Conservation (phyloP, 2,113 vertebrate genomes). For the Limanda limanda region DNA sequence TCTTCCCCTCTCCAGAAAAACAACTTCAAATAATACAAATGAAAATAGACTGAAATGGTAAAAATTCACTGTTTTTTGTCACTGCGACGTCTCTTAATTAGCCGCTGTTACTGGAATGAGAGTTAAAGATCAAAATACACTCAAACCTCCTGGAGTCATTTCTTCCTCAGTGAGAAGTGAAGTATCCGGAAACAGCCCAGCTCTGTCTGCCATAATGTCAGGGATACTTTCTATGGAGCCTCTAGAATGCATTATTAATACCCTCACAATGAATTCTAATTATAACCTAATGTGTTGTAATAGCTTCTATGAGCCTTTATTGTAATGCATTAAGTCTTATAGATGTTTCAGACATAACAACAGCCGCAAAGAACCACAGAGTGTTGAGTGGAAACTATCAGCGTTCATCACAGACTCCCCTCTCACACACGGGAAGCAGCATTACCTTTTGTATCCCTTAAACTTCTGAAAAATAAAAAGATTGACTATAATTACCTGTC, state of each 20-base stretch:
- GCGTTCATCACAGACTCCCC: background rate
- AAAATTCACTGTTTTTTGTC: background rate
- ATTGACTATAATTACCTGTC: background rate
- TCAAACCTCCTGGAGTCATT: background rate
- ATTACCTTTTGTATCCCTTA: no score
- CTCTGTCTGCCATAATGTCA: background rate
- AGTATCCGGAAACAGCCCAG: background rate
- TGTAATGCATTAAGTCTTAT: background rate
- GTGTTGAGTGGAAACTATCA: background rate
- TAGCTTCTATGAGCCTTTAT: background rate
- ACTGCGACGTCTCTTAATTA: background rate
- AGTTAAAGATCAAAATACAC: conserved; percentile 1
- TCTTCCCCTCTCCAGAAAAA: background rate
- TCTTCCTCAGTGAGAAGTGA: background rate
- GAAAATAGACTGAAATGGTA: background rate
- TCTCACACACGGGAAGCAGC: no score
- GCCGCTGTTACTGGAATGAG: background rate
- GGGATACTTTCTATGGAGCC: background rate
- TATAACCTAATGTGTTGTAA: conserved; percentile 1
- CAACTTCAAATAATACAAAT: background rate
- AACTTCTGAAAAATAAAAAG: background rate
- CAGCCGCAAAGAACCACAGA: no score
- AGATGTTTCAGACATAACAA: background rate
- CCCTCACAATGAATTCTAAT: background rate
- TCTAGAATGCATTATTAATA: background rate